Evolutionary conservation across 1,140 invertebrate species (phyloP).

Genomic region (Aphaenogaster floridana): DNA sequence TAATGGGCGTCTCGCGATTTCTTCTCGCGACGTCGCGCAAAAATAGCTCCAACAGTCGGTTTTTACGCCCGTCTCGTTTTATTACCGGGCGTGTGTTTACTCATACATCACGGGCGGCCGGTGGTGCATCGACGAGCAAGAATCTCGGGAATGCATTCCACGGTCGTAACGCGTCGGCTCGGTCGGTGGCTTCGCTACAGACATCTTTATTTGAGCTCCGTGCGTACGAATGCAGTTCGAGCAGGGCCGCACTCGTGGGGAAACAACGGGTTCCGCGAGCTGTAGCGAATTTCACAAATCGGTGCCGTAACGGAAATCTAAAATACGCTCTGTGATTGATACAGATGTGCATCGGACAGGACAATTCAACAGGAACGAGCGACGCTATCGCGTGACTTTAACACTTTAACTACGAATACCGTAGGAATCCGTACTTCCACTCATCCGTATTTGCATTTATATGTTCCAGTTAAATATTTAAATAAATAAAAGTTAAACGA

Average conservation of each 20-base stretch:
- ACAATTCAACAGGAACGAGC: not conserved
- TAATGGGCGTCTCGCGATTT: not conserved
- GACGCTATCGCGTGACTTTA: not conserved
- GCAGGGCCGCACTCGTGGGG: not conserved
- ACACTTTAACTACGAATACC: not conserved
- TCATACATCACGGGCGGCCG: constrained; percentile 22
- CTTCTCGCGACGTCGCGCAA: not conserved
- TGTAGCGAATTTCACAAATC: not conserved
- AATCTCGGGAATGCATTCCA: constrained; percentile 49
- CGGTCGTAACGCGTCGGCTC: constrained; percentile 38
- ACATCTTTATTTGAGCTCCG: constrained; percentile 44
- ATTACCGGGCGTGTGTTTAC: constrained; percentile 19
- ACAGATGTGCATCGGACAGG: not conserved
- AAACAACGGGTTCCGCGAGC: not conserved
- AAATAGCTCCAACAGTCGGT: constrained; percentile 11
- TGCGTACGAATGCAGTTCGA: constrained; percentile 22
- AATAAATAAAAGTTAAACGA: not conserved
- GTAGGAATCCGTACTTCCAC: not conserved
- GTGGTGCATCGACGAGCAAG: constrained; percentile 34
- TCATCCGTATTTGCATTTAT: not conserved
- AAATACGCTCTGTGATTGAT: not conserved
- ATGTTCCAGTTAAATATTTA: not conserved
- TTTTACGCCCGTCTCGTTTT: constrained; percentile 29
- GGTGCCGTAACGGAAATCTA: not conserved
- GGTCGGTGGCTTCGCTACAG: constrained; percentile 33